Conservation (phyloP, 2,888 invertebrate species). For the Hololepta plana region DNA sequence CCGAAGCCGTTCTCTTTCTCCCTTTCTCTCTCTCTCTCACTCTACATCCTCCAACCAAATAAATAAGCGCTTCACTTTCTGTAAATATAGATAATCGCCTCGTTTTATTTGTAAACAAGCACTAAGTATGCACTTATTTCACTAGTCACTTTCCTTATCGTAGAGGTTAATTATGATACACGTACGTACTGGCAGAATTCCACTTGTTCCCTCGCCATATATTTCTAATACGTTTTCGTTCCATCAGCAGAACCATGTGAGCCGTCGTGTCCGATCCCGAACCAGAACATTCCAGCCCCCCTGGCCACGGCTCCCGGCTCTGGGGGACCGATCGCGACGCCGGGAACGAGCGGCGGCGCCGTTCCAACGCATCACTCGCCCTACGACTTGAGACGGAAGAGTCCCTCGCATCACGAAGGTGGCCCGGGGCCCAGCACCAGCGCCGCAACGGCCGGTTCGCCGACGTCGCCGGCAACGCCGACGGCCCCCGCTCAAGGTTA, state of each 20-base stretch:
- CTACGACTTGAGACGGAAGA: conserved; percentile 77
- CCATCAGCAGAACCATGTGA: conserved; percentile 70
- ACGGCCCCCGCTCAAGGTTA: conserved; percentile 28
- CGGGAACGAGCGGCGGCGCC: conserved; percentile 35
- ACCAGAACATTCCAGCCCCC: conserved; percentile 36
- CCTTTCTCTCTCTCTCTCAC: neutral
- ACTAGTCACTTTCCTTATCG: too few relatives aligned
- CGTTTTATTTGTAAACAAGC: too few relatives aligned
- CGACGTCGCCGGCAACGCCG: conserved; percentile 30
- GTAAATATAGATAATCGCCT: too few relatives aligned
- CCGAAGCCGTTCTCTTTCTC: too few relatives aligned
- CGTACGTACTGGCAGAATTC: too few relatives aligned
- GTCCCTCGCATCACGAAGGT: conserved; percentile 46
- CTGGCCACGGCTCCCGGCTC: conserved; percentile 21
- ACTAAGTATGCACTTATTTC: too few relatives aligned
- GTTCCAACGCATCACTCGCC: conserved; percentile 62
- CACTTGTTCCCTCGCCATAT: too few relatives aligned
- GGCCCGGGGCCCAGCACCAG: conserved; percentile 46
- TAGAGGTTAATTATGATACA: too few relatives aligned
- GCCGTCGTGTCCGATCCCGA: conserved; percentile 47
- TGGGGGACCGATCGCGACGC: conserved; percentile 21
- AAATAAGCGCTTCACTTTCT: conserved; percentile 7
- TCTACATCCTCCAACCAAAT: neutral
- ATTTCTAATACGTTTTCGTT: too few relatives aligned
- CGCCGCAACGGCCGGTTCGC: conserved; percentile 28